These are phyloP conservation scores for Adineta ricciae DNA, from an alignment of 2,888 invertebrate genomes.

Conservation along the genomic window DNA sequence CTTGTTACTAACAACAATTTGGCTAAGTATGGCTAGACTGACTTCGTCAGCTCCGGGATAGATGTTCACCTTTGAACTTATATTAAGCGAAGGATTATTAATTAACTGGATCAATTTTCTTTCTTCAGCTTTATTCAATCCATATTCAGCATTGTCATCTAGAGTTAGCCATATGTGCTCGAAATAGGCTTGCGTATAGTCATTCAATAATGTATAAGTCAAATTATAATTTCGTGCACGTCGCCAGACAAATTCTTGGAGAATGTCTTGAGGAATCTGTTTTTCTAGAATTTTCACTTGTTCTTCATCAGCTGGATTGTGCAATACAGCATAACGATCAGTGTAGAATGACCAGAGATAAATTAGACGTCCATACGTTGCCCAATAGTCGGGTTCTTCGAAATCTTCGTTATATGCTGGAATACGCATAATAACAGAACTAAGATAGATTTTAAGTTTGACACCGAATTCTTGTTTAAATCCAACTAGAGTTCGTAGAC, in stretches of 20 bases:
- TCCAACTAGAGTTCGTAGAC: neutral
- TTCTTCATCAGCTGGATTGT: neutral
- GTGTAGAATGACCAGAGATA: neutral
- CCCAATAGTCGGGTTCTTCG: constrained; percentile 15
- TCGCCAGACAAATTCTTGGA: neutral
- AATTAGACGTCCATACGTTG: neutral
- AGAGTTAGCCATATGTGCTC: neutral
- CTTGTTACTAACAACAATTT: constrained; percentile 8
- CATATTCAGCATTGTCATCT: constrained; percentile 8
- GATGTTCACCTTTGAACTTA: neutral
- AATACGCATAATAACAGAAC: constrained; percentile 11
- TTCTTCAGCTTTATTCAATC: constrained; percentile 12
- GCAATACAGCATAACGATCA: neutral
- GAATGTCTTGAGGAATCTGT: neutral
- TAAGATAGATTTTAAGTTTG: neutral
- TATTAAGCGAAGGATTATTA: neutral
- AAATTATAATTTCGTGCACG: neutral
- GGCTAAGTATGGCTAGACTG: neutral
- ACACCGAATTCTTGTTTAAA: neutral
- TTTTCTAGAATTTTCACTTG: neutral
- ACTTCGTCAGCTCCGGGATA: constrained; percentile 22
- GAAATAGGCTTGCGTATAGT: neutral
- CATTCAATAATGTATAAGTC: neutral
- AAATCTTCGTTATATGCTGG: constrained; percentile 5
- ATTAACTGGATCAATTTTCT: constrained; percentile 3